Evolutionary conservation across 2,797 vertebrate genomes (phyloP).

Genomic region (Darevskia mixta): DNA sequence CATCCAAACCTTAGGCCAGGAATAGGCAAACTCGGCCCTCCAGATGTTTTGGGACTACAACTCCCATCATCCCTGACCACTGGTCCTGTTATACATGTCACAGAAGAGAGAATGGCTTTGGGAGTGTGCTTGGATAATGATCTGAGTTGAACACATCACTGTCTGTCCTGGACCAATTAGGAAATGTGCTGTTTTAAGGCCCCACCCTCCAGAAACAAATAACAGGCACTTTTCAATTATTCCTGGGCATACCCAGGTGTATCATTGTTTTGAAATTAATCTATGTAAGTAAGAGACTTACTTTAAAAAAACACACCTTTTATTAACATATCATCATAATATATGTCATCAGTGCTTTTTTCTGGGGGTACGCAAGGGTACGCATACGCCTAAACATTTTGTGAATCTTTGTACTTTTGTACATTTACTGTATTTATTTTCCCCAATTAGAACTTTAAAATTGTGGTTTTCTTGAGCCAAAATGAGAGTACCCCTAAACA

Average conservation of each 20-base stretch:
- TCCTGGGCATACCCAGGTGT: not conserved
- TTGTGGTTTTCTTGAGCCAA: too few relatives aligned
- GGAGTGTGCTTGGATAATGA: not conserved
- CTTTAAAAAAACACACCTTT: not conserved
- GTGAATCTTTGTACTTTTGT: too few relatives aligned
- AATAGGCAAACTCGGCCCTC: too few relatives aligned
- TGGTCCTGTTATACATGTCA: not conserved
- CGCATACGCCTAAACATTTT: too few relatives aligned
- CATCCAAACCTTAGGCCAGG: not conserved
- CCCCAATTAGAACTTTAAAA: too few relatives aligned
- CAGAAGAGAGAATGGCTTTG: not conserved
- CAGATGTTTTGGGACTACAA: too few relatives aligned
- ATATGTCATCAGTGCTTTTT: not conserved
- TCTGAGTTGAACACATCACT: not conserved
- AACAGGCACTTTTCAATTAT: not conserved
- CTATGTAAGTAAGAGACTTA: accelerated
- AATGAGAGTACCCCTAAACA: too few relatives aligned
- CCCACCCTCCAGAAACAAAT: not conserved
- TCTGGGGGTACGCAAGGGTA: too few relatives aligned
- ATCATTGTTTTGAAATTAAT: not conserved
- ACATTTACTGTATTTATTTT: too few relatives aligned
- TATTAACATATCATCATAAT: not conserved
- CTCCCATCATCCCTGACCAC: too few relatives aligned
- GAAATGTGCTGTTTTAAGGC: not conserved
- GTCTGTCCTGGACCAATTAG: not conserved